Percentiles rank a stretch among this genome's conserved stretches.
These are phyloP conservation scores for Chromis chromis DNA, from an alignment of 2,797 vertebrate species.

Conservation along the genomic window DNA sequence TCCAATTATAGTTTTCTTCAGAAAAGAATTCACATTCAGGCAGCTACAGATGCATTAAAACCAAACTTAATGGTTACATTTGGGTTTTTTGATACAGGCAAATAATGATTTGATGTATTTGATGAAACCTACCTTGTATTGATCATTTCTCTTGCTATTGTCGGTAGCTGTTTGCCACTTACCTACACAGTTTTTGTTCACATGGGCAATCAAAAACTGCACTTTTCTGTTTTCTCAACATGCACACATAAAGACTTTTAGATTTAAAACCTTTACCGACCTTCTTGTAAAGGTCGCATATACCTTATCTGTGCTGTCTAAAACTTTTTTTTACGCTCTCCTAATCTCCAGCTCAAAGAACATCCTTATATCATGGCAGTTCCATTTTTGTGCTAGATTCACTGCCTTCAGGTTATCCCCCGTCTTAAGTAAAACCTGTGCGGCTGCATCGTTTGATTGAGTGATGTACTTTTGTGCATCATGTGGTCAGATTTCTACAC, in stretches of 20 bases:
- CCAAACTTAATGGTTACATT: not conserved
- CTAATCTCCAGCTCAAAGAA: slow-evolving; percentile 48
- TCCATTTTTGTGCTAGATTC: slow-evolving; percentile 38
- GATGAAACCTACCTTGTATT: not conserved
- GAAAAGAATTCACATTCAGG: not conserved
- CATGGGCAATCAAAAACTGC: not conserved
- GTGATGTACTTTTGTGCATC: slow-evolving; percentile 58
- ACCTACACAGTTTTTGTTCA: not conserved
- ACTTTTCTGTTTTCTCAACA: slow-evolving; percentile 12
- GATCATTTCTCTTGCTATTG: not conserved
- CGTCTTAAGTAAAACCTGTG: slow-evolving; percentile 28
- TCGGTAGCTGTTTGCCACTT: not conserved
- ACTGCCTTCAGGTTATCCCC: slow-evolving; percentile 48
- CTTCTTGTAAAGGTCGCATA: slow-evolving; percentile 51
- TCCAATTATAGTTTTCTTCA: not conserved
- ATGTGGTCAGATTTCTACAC: slow-evolving; percentile 58
- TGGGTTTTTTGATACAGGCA: no score
- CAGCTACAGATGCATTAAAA: not conserved
- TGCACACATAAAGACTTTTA: slow-evolving; percentile 3
- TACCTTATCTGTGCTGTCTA: slow-evolving; percentile 42
- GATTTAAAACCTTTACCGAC: slow-evolving; percentile 34
- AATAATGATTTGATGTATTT: no score
- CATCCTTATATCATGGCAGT: slow-evolving; percentile 46
- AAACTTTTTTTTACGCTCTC: slow-evolving; percentile 2
- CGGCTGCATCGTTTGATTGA: slow-evolving; percentile 54